Base-by-base conservation (phyloP, 2,113 vertebrate genomes). In the Colinus virginianus region DNA sequence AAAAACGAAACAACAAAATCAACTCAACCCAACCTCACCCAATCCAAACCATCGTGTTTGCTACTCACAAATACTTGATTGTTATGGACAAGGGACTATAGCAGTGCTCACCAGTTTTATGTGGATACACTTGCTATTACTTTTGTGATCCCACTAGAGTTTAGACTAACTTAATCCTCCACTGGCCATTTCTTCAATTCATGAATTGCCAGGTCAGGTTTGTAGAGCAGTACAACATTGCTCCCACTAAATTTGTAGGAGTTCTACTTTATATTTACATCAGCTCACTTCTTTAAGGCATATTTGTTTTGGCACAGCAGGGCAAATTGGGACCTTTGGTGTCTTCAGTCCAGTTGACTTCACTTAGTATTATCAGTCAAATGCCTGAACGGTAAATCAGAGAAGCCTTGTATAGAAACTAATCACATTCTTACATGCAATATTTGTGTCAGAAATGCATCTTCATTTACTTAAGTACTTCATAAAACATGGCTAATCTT, bases 391-490 rank as follows among this genome's bases (percentile, higher is more conserved):
- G 34, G 91, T 71, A 92, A 90, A 90, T 78, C 88, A 59, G 59
- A 81, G 63, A 70, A 89, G 66, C 67, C 11, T 51, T 71, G 38
- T 58, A 9, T 62, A 62, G 64, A 46, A 87, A 78, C 59, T 88
- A 84, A 94, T 93, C 88, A 68, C 55, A 32, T 79, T 88, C 46
- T 74, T 87, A 77, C 51, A 8, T 46, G 58, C 64, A 81, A 28
- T 81, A 72, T 86, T 95, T 91, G 43, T 88, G 76, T 91, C 91
- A 92, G 84, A 90, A 94, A 94, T 83, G 70, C 93, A 63, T 95
- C 89, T 90, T 94, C 88, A 77, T 96, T 96, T 95, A 90, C 90
- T 80, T 96, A 96, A 96, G 96, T 95, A 88, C 83, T 90, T 87
- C 81, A 69, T 96, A 96, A 94, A 93, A 93, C 75, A 78, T 78